A percentile compares a stretch with the other conserved stretches of the same genome.
These are phyloP conservation scores for Pangasius macronema DNA, from an alignment of 2,797 vertebrate species.

Conservation along the genomic window DNA sequence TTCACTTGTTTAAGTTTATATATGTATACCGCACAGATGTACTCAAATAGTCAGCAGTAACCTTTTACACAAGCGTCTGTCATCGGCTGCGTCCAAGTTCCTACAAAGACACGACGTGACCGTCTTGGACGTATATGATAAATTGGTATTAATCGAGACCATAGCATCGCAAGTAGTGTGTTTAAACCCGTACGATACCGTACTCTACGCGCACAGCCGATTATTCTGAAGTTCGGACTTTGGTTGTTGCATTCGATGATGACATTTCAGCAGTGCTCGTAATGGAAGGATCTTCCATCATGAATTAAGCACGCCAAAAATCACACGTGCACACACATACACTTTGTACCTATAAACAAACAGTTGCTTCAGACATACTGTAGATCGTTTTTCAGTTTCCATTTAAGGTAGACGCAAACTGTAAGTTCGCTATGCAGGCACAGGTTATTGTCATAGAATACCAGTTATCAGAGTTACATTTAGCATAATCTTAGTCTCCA, in stretches of 20 bases:
- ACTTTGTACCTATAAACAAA: conserved; percentile 29
- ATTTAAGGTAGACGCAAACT: conserved; percentile 72
- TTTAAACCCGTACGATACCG: conserved; percentile 59
- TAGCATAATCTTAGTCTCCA: conserved; percentile 49
- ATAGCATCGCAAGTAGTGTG: conserved; percentile 66
- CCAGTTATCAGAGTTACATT: conserved; percentile 29
- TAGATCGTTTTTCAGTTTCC: conserved; percentile 57
- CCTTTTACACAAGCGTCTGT: conserved; percentile 25
- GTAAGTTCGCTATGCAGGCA: conserved; percentile 63
- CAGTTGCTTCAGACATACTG: conserved; percentile 28
- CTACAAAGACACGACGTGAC: conserved; percentile 56
- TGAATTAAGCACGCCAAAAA: conserved; percentile 49
- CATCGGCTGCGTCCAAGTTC: conserved; percentile 59
- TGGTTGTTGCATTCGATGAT: conserved; percentile 69
- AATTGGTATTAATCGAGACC: conserved; percentile 69
- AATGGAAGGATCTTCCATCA: conserved; percentile 47
- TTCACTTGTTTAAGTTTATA: conserved; percentile 16
- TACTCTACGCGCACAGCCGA: conserved; percentile 66
- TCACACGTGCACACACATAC: conserved; percentile 13
- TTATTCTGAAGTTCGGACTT: conserved; percentile 72
- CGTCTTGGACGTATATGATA: conserved; percentile 63
- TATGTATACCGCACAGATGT: conserved; percentile 19
- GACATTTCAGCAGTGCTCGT: conserved; percentile 55
- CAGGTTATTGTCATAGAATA: conserved; percentile 68
- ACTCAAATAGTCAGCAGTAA: conserved; percentile 27